A percentile compares a stretch with the other conserved stretches of the same genome.
Conservation (phyloP, 2,888 invertebrate genomes). For the Drosophila pullipes region DNA sequence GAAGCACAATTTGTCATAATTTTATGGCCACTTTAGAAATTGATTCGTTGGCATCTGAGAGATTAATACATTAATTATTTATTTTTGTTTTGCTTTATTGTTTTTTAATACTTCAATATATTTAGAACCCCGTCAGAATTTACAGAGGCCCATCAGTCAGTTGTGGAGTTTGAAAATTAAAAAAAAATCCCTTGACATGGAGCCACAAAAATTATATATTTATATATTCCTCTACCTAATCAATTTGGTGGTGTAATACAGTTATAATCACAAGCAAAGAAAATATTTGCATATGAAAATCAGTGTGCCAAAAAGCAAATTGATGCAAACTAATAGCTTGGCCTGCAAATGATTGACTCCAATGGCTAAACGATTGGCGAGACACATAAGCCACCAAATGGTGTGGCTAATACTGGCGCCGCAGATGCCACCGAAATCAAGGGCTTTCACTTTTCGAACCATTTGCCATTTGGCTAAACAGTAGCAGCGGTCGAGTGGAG, state of each 20-base stretch:
- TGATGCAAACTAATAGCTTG: background rate
- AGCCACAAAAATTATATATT: background rate
- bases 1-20: background rate
- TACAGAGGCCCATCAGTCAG: background rate
- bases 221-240: background rate
- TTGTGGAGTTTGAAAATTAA: background rate
- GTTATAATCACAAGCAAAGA: conserved; percentile 6
- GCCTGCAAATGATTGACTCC: conserved; percentile 21
- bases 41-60: background rate
- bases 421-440: conserved; percentile 43
- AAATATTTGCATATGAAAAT: conserved; percentile 7
- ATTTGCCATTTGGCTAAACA: conserved; percentile 48
- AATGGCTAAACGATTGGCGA: conserved; percentile 38
- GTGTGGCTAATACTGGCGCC: conserved; percentile 63
- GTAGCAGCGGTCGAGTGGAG: conserved; percentile 44
- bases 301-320: conserved; percentile 12
- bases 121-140: background rate
- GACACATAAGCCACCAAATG: conserved; percentile 54
- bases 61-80: background rate
- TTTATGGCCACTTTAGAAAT: background rate
- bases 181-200: background rate
- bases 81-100: background rate
- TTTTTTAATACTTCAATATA: background rate
- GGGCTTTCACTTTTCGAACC: conserved; percentile 73
- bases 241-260: conserved; percentile 13